These are phyloP conservation scores for Calyptomena viridis DNA, from an alignment of 2,113 vertebrate genomes.

Conservation along the genomic window DNA sequence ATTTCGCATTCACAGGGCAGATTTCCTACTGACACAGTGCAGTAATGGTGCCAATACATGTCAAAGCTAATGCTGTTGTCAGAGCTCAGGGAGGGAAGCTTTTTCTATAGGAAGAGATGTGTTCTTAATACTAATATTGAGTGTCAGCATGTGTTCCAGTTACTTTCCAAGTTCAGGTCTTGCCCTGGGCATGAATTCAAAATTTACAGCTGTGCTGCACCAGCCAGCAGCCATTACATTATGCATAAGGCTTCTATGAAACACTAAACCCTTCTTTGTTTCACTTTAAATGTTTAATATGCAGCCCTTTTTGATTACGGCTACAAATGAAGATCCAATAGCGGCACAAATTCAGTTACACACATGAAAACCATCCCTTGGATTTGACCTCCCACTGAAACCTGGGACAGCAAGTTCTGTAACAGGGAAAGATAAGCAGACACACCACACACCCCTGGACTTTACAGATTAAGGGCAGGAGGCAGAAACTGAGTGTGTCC, in stretches of 20 bases:
- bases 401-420: neutral
- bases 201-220: slow-evolving; percentile 7
- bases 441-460: neutral
- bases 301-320: neutral
- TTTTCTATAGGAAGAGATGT: neutral
- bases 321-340: neutral
- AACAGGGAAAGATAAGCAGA: neutral
- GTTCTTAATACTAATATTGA: neutral
- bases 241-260: neutral
- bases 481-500: neutral
- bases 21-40: neutral
- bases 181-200: neutral
- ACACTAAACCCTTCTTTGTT: neutral
- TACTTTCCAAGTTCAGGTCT: slow-evolving; percentile 15
- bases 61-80: neutral
- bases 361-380: neutral
- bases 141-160: neutral
- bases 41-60: neutral
- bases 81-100: neutral
- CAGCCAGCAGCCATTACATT: neutral
- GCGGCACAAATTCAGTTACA: neutral
- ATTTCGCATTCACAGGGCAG: neutral
- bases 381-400: neutral
- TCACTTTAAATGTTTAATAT: neutral
- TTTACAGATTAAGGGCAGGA: neutral